Evolutionary conservation across 1,140 invertebrate genomes (phyloP).

Genomic region (Trypoxylus dichotomus): DNA sequence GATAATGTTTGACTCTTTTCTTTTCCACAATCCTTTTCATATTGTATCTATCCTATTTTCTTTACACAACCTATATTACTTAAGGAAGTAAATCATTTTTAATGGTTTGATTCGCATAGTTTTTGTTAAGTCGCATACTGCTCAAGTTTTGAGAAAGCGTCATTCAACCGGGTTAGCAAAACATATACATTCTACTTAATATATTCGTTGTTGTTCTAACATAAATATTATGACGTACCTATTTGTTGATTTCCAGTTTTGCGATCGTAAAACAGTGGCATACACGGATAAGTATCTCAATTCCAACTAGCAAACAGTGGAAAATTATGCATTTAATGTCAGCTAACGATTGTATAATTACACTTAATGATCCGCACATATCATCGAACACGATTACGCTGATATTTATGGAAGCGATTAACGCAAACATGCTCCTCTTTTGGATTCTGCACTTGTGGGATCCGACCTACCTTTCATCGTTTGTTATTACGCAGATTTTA

Average conservation of each 20-base stretch:
- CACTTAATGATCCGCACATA: constrained; percentile 1
- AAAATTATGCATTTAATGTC: constrained; percentile 4
- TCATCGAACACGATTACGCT: neutral
- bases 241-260: neutral
- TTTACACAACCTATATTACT: too few species aligned
- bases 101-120: too few species aligned
- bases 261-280: neutral
- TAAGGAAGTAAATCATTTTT: too few species aligned
- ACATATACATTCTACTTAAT: too few species aligned
- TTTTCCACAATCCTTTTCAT: too few species aligned
- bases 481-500: neutral
- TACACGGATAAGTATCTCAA: neutral
- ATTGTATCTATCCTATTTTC: too few species aligned
- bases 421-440: neutral
- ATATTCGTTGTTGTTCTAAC: neutral
- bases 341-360: constrained; percentile 21
- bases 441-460: neutral
- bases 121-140: too few species aligned
- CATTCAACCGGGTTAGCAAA: too few species aligned
- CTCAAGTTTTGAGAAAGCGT: too few species aligned
- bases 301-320: neutral
- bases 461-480: constrained; percentile 5
- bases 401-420: neutral
- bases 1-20: too few species aligned
- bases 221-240: neutral